Conservation (phyloP, 2,113 vertebrate genomes). For the Taurulus bubalis region DNA sequence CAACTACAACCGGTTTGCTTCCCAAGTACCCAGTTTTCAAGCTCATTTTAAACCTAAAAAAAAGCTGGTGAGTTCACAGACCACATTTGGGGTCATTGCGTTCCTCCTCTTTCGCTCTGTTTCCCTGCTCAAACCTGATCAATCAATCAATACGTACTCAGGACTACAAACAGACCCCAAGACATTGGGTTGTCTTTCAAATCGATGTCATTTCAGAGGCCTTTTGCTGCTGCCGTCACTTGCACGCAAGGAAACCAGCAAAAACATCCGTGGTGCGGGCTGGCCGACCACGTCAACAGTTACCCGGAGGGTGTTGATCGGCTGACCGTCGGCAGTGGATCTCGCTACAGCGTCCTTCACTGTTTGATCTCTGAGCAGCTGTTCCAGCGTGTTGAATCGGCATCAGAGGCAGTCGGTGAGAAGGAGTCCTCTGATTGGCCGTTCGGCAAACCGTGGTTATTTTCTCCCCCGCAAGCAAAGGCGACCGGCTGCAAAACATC, state of each 20-base stretch:
- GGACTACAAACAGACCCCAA: too few relatives aligned
- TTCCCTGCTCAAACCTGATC: not conserved
- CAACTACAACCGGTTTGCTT: not conserved
- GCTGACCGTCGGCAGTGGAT: not conserved
- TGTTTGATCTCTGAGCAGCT: not conserved
- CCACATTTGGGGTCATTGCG: not conserved
- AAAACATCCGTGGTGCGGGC: not conserved
- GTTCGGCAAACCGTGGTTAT: not conserved
- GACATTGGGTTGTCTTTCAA: not conserved
- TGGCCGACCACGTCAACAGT: not conserved
- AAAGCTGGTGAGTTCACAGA: too few relatives aligned
- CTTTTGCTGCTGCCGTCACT: not conserved
- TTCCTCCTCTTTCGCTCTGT: not conserved
- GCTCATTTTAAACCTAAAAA: too few relatives aligned
- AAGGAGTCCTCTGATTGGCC: not conserved
- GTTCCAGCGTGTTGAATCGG: not conserved
- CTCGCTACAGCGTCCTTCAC: not conserved
- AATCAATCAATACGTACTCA: too few relatives aligned
- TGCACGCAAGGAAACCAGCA: not conserved
- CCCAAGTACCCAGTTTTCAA: too few relatives aligned
- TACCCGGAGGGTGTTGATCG: not conserved
- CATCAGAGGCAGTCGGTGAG: not conserved
- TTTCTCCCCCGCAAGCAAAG: not conserved
- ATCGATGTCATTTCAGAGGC: constrained; percentile 10
- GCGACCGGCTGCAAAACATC: not conserved